Percentiles rank a stretch among this genome's conserved stretches.
Conservation (phyloP, 2,113 vertebrate genomes). For the Toxotes chatareus region DNA sequence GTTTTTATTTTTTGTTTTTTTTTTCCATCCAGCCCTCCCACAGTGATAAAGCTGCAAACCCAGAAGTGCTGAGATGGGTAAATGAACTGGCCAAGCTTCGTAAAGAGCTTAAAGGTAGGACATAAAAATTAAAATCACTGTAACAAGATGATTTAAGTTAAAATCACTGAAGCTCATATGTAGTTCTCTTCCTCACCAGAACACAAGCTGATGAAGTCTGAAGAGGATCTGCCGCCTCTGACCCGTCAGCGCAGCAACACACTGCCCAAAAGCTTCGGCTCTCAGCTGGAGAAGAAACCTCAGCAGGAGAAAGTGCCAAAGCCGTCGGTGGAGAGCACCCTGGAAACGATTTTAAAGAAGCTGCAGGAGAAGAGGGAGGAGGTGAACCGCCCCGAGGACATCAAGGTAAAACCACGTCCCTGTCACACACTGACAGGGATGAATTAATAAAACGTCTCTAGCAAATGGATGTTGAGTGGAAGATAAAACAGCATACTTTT, state of each 20-base stretch:
- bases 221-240: conserved; percentile 91
- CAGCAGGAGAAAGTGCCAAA: conserved; percentile 87
- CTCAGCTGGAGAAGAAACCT: conserved; percentile 93
- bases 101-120: conserved; percentile 95
- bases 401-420: conserved; percentile 87
- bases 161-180: not conserved
- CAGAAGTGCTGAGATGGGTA: conserved; percentile 96
- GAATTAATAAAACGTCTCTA: not conserved
- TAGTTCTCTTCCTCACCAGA: conserved; percentile 78
- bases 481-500: not conserved
- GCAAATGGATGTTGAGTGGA: not conserved
- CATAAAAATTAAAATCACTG: accelerated
- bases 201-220: conserved; percentile 91
- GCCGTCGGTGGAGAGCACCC: conserved; percentile 90
- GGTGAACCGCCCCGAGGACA: conserved; percentile 90
- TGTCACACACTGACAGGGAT: too few species aligned
- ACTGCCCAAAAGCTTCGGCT: conserved; percentile 97
- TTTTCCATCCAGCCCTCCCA: conserved; percentile 90
- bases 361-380: conserved; percentile 94
- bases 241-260: conserved; percentile 97
- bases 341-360: conserved; percentile 91
- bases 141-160: not conserved
- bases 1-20: conserved; percentile 1
- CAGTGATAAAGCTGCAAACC: conserved; percentile 94
- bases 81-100: conserved; percentile 95